phyloP scores from a whole-genome alignment of 2,888 invertebrate genomes.

The Aquatica leii region DNA sequence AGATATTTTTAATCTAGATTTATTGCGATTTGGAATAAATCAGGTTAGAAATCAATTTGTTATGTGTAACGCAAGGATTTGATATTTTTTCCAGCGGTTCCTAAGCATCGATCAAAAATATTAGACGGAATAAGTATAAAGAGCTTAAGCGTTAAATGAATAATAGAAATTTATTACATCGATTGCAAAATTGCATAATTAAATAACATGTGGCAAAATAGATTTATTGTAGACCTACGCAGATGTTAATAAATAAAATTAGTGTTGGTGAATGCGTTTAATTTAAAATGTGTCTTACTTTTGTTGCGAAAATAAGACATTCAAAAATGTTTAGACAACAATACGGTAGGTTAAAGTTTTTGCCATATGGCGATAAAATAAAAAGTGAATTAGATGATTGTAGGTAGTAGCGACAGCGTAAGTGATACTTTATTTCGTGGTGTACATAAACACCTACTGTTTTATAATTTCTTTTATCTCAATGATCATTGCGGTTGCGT shows the following conservation, averaged over 20 bases:
- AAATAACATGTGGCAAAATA: background rate
- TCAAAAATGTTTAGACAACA: no score
- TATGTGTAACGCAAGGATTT: background rate
- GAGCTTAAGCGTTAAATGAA: background rate
- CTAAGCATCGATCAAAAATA: background rate
- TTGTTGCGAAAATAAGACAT: no score
- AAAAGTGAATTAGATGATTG: no score
- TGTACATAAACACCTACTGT: no score
- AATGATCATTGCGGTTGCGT: no score
- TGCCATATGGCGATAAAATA: no score
- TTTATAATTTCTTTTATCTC: no score
- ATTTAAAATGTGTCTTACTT: no score
- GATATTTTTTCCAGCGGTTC: background rate
- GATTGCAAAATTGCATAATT: background rate
- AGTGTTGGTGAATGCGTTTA: no score
- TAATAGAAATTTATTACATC: background rate
- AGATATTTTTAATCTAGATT: slow-evolving; percentile 34
- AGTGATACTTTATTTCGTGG: no score
- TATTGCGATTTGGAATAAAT: slow-evolving; percentile 26
- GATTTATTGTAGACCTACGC: slow-evolving; percentile 2
- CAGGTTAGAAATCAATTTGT: slow-evolving; percentile 21
- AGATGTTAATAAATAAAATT: slow-evolving; percentile 6
- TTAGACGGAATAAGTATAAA: background rate
- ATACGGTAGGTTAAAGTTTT: no score
- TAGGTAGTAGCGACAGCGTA: no score